These are phyloP conservation scores for Phyllostomus discolor DNA, from an alignment of 2,113 vertebrate genomes.

Conservation along the genomic window DNA sequence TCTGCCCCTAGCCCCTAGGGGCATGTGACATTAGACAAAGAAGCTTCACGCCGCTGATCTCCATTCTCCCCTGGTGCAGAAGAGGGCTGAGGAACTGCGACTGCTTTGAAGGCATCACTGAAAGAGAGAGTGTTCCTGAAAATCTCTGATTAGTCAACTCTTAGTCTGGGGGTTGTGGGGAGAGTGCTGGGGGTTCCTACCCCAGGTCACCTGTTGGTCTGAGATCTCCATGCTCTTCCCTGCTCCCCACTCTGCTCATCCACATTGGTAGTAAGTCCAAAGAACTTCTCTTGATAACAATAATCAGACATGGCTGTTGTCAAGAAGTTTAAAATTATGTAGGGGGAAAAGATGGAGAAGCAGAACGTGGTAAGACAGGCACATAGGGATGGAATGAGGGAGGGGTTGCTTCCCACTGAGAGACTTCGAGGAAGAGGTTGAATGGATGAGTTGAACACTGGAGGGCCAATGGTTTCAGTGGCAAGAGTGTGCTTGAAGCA, in stretches of 20 bases:
- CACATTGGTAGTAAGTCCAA: too few species aligned
- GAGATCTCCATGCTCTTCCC: not conserved
- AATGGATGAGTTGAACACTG: not conserved
- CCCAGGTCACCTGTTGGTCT: not conserved
- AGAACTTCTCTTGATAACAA: not conserved
- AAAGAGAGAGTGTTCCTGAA: not conserved
- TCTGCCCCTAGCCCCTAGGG: not conserved
- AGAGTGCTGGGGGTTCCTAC: accelerated
- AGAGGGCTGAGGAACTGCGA: not conserved
- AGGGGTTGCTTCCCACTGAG: not conserved
- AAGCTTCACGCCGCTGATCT: not conserved
- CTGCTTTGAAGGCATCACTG: not conserved
- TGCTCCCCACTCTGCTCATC: not conserved
- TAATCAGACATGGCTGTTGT: not conserved
- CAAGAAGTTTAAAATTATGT: not conserved
- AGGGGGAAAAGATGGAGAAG: not conserved
- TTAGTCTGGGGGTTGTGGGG: not conserved
- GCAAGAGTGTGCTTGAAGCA: not conserved
- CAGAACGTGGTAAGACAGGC: not conserved
- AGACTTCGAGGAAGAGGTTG: not conserved
- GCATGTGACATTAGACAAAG: not conserved
- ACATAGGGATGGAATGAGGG: not conserved
- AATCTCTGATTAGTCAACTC: not conserved
- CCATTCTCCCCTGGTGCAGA: not conserved
- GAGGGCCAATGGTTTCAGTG: not conserved